Evolutionary conservation across 2,113 vertebrate genomes (phyloP), one percentile per base, ranked within the genome.

Genomic region (Mola mola): DNA sequence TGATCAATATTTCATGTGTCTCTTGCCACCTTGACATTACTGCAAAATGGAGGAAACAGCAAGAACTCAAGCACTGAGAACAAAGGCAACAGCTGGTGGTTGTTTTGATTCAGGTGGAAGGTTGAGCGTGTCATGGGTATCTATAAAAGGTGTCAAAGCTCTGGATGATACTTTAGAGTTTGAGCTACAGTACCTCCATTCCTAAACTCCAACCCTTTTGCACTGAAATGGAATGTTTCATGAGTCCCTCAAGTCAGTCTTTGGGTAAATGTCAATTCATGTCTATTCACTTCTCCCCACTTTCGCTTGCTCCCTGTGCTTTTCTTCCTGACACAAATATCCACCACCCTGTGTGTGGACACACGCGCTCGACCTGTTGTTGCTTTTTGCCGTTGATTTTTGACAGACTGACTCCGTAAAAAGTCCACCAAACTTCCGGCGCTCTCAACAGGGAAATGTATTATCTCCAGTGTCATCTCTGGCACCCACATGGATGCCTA

Each of bases 1-100:
- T 36, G 75, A 78, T 82, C 47, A 64, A 71, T 84, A 70, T 48
- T 47, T 49, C 34, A 15, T 65, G 62, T 69, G 66, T 78, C 64
- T 82, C 53, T 61, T 40, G 29, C 56, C 8, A 66, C 47, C 64
- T 57, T 55, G 58, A 72, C 47, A 42, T 57, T 31, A 9, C 63
- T 46, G 51, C 36, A 20, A 60, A 80, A 78, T 40, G 59, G 65
- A 78, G 55, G 75, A 72, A 81, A 51, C 72, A 11, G 59, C 60
- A 9, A 44, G 50, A 49, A 24, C 41, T 19, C 40, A 56, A 73
- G 42, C 59, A 40, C 37, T 16, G 26, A 40, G 28, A 55, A 41
- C 40, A 63, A 44, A 58, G 49, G 72, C 58, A 65, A 47, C 24
- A 61, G 66, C 59, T 50, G 46, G 19, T 0, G 24, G 74, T 64